Evolutionary conservation across 1,140 invertebrate genomes (phyloP), one percentile per base, ranked within the genome.

Genomic region (Drosophila willistoni): DNA sequence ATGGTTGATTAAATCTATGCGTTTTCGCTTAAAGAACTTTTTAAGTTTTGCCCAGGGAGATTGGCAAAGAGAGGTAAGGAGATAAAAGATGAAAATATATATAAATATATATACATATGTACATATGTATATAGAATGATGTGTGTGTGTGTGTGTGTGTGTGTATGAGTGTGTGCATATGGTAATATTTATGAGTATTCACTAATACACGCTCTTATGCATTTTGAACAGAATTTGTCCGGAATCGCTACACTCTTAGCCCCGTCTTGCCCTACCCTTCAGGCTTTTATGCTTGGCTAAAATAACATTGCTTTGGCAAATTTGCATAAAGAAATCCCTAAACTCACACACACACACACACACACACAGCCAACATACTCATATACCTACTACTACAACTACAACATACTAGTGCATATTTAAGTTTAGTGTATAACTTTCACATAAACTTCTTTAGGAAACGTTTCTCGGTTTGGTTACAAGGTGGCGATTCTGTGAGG

Each of bases 301-400:
- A 75, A 79, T 78, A 78, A 78, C 78, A 75, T 75, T 81, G 72
- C 76, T 68, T 71, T 75, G 64, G 71, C 75, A 81, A 81, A 81
- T 81, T 81, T 81, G 75, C 78, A 81, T 81, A 81, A 75, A 75
- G 78, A 81, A 81, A 81, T 81, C 78, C 76, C 78, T 81, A 74
- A 78, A 68, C 76, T 71, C 63, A 68, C 75, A 64, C 44, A 64
- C 41, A 59, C 55, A 19, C 39, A 67, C 54, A 57, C 59, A 77
- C 39, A 64, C 1, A 19, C 22, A 61, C 42, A 68, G 36, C 54
- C 41, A 63, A 10, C 7, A 47, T 9, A 47, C 14, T 29, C 29
- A 29, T 29, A 14, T 47, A 47, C 17, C 44, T 51, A 51, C 44
- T 22, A 51, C 17, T 51, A 51, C 44, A 51, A 51, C 17, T 55